Evolutionary conservation across 1,140 invertebrate genomes (phyloP), one percentile per base, ranked within the genome.

Genomic region (Zaprionus nigranus): DNA sequence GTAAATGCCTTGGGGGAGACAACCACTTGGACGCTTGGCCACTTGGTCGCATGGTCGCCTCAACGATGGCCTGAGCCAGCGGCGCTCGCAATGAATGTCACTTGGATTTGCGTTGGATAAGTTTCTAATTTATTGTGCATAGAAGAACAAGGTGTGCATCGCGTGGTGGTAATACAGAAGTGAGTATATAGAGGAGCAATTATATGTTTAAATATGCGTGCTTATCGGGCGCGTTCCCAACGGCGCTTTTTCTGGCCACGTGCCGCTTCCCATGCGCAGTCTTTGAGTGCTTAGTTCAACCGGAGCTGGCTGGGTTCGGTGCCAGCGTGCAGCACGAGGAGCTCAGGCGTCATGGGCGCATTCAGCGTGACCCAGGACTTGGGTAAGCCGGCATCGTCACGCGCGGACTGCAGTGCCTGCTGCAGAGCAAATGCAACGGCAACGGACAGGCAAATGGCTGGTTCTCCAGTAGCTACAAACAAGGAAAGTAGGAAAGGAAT

Each of bases 401-500:
- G 93, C 5, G 95, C 95, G 2, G 96, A 94, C 76, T 94, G 93
- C 22, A 98, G 93, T 1, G 97, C 97, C 60, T 96, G 93, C 72
- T 95, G 94, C 53, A 97, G 94, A 20, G 97, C 97, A 81, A 96
- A 94, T 54, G 96, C 94, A 28, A 96, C 94, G 5, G 93, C 92
- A 43, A 93, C 93, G 26, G 94, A 94, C 93, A 97, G 92, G 83
- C 96, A 96, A 20, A 97, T 91, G 13, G 97, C 96, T 3, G 97
- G 97, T 87, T 98, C 97, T 13, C 96, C 96, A 78, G 95, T 95
- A 9, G 84, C 84, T 88, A 24, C 96, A 2, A 1, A 38, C n/a
- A n/a, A 6, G 4, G 3, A 38, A 61, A 49, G n/a, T 30, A 15
- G 51, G 30, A 17, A 20, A 17, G 36, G 36, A 38, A 51, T 17